A percentile compares a stretch with the other conserved stretches of the same genome.
These are phyloP conservation scores for Cosmorhoe ocellata DNA, from an alignment of 2,888 invertebrate species.

Conservation along the genomic window DNA sequence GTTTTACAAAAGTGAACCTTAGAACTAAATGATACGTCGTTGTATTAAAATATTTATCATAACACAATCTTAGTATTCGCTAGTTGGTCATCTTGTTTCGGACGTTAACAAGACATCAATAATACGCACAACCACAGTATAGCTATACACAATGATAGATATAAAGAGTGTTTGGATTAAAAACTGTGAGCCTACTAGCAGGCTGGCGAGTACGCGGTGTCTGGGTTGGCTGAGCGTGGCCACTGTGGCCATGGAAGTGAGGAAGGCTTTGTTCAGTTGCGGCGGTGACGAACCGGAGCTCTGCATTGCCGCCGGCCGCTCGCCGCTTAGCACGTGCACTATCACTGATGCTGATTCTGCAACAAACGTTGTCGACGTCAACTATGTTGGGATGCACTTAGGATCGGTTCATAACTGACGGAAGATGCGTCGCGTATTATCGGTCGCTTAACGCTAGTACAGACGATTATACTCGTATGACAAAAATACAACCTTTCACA, in stretches of 20 bases:
- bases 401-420: no score
- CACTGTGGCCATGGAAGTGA: constrained; percentile 55
- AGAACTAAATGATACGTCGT: constrained; percentile 30
- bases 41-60: constrained; percentile 28
- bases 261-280: constrained; percentile 57
- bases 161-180: constrained; percentile 43
- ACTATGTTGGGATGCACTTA: no score
- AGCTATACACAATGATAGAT: constrained; percentile 36
- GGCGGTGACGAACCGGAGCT: constrained; percentile 70
- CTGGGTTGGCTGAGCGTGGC: constrained; percentile 51
- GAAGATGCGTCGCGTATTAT: no score
- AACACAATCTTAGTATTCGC: constrained; percentile 8
- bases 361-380: constrained; percentile 22
- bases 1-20: not conserved
- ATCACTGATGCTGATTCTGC: constrained; percentile 91
- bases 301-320: constrained; percentile 86
- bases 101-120: constrained; percentile 10
- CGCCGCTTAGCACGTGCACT: constrained; percentile 92
- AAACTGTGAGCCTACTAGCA: constrained; percentile 45
- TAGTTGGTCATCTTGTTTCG: constrained; percentile 65
- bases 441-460: no score
- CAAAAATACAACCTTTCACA: no score
- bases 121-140: constrained; percentile 18
- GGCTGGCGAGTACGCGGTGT: constrained; percentile 40
- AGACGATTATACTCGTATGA: no score